phyloP scores from a whole-genome alignment of 2,888 invertebrate genomes.

The Scaptomyza cyrtandrae region DNA sequence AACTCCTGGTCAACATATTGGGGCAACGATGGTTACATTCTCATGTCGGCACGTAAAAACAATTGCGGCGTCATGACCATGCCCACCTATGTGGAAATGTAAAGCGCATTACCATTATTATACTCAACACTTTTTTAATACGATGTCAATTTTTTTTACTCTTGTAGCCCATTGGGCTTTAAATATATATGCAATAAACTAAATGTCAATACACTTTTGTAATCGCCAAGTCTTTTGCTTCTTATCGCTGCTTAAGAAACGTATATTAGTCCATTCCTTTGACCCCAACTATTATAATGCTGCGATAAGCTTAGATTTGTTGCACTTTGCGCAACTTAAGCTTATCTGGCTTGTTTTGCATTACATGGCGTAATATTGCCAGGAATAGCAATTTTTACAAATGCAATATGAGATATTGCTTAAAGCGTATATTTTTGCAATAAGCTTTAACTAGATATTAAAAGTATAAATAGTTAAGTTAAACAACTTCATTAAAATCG shows the following conservation, averaged over 20 bases:
- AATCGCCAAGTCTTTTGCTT: constrained; percentile 13
- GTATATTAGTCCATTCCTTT: not conserved
- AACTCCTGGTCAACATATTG: constrained; percentile 99
- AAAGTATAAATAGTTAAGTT: too few species aligned
- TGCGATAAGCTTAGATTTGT: constrained; percentile 52
- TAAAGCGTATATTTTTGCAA: not conserved
- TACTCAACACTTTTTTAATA: not conserved
- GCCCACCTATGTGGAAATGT: constrained; percentile 92
- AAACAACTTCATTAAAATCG: not conserved
- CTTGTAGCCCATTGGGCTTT: constrained; percentile 49
- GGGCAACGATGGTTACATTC: constrained; percentile 98
- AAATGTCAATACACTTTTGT: constrained; percentile 34
- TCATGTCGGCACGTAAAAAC: constrained; percentile 95
- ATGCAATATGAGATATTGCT: constrained; percentile 17
- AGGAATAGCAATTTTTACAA: constrained; percentile 3
- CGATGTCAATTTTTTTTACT: constrained; percentile 12
- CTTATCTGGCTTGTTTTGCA: constrained; percentile 16
- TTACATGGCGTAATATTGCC: constrained; percentile 6
- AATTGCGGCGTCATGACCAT: constrained; percentile 96
- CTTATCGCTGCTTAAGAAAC: constrained; percentile 27
- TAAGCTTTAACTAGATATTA: too few species aligned
- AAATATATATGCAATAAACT: constrained; percentile 50
- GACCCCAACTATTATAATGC: constrained; percentile 17
- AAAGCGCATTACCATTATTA: constrained; percentile 12
- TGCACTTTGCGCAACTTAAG: constrained; percentile 40